A percentile compares a stretch with the other conserved stretches of the same genome.
These are phyloP conservation scores for Palaemon carinicauda DNA, from an alignment of 1,140 invertebrate species.

Conservation along the genomic window DNA sequence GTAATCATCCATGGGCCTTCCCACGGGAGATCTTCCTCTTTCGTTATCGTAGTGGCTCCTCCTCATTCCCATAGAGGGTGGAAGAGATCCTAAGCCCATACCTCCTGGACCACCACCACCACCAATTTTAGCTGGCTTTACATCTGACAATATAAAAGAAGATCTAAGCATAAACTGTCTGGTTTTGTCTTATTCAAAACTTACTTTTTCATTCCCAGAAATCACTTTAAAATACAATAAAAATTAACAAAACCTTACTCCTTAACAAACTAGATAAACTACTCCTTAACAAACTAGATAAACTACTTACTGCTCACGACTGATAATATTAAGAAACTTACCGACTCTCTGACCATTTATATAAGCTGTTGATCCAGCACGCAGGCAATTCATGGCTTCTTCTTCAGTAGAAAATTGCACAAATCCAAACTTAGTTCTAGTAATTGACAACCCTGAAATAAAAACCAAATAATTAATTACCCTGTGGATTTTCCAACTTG, in stretches of 20 bases:
- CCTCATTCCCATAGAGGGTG: background rate
- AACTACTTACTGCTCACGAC: background rate
- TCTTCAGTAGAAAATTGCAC: conserved; percentile 82
- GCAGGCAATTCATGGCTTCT: conserved; percentile 77
- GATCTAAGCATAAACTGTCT: too few species aligned
- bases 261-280: too few species aligned
- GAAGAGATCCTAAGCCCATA: background rate
- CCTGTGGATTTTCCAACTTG: too few species aligned
- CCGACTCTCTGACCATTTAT: conserved; percentile 76
- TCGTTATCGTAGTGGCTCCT: conserved; percentile 40
- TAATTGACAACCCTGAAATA: conserved; percentile 75
- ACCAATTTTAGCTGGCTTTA: conserved; percentile 69
- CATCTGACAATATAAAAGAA: conserved; percentile 64
- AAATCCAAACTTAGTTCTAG: conserved; percentile 81
- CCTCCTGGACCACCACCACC: conserved; percentile 59
- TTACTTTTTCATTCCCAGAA: too few species aligned
- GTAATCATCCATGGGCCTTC: conserved; percentile 56
- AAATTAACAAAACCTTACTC: too few species aligned
- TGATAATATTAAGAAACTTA: conserved; percentile 60
- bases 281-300: too few species aligned
- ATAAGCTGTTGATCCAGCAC: conserved; percentile 73
- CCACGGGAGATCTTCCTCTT: conserved; percentile 57
- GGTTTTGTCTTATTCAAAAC: too few species aligned
- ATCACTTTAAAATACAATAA: too few species aligned
- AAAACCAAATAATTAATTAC: background rate